Conservation (phyloP, 2,888 invertebrate species). For the Conchocele bisecta region DNA sequence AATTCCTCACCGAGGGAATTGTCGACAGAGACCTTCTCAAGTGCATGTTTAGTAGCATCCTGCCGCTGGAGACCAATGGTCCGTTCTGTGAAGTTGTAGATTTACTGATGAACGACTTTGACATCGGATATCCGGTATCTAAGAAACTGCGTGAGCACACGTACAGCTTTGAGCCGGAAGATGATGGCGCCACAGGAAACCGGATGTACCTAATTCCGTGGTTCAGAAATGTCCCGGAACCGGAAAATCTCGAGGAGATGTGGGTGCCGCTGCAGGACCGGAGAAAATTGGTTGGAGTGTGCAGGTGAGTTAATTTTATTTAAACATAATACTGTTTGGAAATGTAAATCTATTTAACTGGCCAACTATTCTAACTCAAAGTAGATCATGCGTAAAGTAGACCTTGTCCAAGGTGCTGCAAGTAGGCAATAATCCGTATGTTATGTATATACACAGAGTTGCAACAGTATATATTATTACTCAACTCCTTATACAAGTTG, state of each 20-base stretch:
- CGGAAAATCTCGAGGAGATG: conserved; percentile 60
- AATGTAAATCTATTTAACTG: too few species aligned
- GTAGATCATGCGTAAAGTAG: too few species aligned
- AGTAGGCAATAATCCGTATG: too few species aligned
- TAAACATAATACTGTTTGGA: too few species aligned
- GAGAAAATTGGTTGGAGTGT: conserved; percentile 63
- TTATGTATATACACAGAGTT: too few species aligned
- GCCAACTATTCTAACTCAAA: too few species aligned
- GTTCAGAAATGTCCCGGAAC: conserved; percentile 69
- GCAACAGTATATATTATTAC: too few species aligned
- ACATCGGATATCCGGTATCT: conserved; percentile 74
- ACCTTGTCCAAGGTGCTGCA: too few species aligned
- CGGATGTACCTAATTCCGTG: conserved; percentile 74
- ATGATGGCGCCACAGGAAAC: conserved; percentile 57
- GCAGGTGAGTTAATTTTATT: conserved; percentile 65
- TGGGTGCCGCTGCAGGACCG: conserved; percentile 61
- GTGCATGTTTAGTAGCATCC: conserved; percentile 66
- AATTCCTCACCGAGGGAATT: conserved; percentile 72
- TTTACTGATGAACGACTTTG: conserved; percentile 70
- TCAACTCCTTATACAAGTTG: too few species aligned
- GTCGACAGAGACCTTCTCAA: conserved; percentile 76
- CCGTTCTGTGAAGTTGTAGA: conserved; percentile 62
- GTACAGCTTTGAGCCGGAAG: conserved; percentile 57
- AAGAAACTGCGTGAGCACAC: conserved; percentile 45
- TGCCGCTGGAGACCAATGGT: conserved; percentile 69